phyloP scores from a whole-genome alignment of 2,888 invertebrate genomes.

The Pachymerium ferrugineum region DNA sequence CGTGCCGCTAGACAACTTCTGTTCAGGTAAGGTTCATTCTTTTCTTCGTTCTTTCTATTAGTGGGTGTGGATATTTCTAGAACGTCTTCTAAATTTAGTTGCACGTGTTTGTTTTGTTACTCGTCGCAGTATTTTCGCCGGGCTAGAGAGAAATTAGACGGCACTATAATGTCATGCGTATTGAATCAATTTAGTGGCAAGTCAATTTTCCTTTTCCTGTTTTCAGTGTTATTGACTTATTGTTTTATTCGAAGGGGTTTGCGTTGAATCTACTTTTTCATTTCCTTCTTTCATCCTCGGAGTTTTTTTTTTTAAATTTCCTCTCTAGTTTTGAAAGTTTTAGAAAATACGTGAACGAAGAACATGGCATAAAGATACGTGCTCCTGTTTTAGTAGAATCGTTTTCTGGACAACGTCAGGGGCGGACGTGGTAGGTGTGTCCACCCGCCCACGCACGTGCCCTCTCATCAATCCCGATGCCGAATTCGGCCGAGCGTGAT shows the following conservation, averaged over 20 bases:
- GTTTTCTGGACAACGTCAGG: conserved; percentile 15
- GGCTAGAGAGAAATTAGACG: neutral
- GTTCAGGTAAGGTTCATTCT: conserved; percentile 55
- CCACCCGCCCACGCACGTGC: conserved; percentile 16
- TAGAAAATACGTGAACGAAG: neutral
- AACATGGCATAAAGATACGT: neutral
- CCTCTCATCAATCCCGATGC: conserved; percentile 16
- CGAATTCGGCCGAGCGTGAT: conserved; percentile 15
- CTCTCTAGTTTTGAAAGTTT: neutral
- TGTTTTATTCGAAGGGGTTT: neutral
- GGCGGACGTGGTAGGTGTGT: neutral
- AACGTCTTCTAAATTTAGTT: neutral
- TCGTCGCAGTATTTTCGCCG: neutral
- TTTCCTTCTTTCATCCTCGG: neutral
- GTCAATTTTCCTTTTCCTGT: neutral
- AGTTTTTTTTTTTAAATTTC: neutral
- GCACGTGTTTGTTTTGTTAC: too few species aligned
- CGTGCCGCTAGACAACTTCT: conserved; percentile 61
- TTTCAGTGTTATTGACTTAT: neutral
- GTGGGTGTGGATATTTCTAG: neutral
- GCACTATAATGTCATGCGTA: neutral
- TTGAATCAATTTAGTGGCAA: conserved; percentile 7
- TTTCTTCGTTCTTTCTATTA: neutral
- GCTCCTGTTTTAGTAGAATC: neutral
- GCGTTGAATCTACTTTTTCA: neutral